Evolutionary conservation across 2,797 vertebrate species (phyloP).

Genomic region (Meriones psammophilus): DNA sequence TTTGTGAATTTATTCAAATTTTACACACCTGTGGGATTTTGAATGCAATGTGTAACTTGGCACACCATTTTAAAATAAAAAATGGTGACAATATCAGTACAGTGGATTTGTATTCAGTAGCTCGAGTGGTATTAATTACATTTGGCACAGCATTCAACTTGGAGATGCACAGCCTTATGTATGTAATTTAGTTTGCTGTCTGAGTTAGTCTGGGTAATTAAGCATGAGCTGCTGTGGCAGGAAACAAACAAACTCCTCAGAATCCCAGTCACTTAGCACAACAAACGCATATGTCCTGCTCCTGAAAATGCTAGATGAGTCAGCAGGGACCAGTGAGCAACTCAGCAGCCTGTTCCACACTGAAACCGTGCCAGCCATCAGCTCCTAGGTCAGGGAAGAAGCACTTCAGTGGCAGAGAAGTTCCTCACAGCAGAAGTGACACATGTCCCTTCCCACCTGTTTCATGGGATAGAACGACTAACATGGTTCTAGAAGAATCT

Average conservation of each 20-base stretch:
- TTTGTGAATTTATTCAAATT: conserved; percentile 24
- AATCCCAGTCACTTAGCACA: background rate
- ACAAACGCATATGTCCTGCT: background rate
- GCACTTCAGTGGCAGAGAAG: no score
- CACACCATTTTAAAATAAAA: conserved; percentile 41
- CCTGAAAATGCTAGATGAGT: background rate
- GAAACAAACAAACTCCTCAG: conserved; percentile 1
- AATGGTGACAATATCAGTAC: conserved; percentile 23
- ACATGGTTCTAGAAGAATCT: background rate
- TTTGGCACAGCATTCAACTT: conserved; percentile 32
- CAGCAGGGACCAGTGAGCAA: background rate
- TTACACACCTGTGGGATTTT: background rate
- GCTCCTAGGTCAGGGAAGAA: background rate
- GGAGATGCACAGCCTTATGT: conserved; percentile 19
- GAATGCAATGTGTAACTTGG: conserved; percentile 33
- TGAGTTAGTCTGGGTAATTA: conserved; percentile 40
- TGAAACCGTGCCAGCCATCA: background rate
- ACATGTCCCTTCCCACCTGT: background rate
- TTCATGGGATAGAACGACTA: background rate
- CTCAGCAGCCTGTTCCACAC: background rate
- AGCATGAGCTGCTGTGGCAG: background rate
- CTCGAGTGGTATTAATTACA: conserved; percentile 39
- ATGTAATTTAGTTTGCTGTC: conserved; percentile 53
- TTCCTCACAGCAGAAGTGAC: background rate
- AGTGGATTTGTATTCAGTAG: conserved; percentile 20